Evolutionary conservation across 2,797 vertebrate genomes (phyloP).

Genomic region (Sparidentex hasta): DNA sequence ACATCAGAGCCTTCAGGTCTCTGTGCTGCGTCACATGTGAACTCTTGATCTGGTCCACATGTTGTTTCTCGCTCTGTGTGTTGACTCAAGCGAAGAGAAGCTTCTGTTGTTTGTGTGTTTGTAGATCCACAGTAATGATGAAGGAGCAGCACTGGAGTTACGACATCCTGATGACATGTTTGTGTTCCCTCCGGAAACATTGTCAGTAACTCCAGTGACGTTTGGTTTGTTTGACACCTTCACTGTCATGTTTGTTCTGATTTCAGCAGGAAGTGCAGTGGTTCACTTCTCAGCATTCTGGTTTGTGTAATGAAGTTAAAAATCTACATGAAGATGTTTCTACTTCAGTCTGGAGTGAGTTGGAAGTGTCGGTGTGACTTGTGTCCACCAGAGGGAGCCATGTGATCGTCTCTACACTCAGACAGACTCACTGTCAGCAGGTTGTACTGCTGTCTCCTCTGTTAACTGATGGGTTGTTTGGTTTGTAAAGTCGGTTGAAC

Average conservation of each 20-base stretch:
- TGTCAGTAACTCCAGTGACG: not conserved
- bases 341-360: not conserved
- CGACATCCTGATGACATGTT: not conserved
- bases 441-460: too few species aligned
- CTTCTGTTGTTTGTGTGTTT: not conserved
- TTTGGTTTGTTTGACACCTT: not conserved
- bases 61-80: not conserved
- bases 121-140: too few species aligned
- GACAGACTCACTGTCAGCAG: not conserved
- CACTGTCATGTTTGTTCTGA: too few species aligned
- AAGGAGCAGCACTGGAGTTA: not conserved
- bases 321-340: too few species aligned
- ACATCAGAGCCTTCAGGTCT: constrained; percentile 1
- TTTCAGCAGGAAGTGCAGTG: not conserved
- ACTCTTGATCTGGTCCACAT: not conserved
- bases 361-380: not conserved
- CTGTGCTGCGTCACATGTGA: constrained; percentile 12
- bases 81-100: not conserved
- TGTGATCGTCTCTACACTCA: not conserved
- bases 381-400: constrained; percentile 58
- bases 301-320: not conserved
- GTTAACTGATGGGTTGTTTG: too few species aligned
- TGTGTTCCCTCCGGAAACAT: not conserved
- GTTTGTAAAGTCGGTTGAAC: too few species aligned
- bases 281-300: not conserved